A percentile compares a stretch with the other conserved stretches of the same genome.
These are phyloP conservation scores for Archips crataeganus DNA, from an alignment of 2,888 invertebrate genomes.

Conservation along the genomic window DNA sequence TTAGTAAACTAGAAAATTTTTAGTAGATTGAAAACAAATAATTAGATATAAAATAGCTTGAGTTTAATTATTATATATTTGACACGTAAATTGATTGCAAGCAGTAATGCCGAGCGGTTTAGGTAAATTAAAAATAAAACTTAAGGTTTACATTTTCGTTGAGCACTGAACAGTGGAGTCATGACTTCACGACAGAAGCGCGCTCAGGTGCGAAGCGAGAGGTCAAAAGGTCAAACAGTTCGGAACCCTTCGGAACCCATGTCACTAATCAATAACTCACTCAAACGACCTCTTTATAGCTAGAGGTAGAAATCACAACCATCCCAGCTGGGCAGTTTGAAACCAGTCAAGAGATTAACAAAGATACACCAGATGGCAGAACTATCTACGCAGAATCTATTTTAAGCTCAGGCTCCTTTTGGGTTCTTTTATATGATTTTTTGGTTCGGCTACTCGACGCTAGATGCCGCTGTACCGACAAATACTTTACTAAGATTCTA, in stretches of 20 bases:
- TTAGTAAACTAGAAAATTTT: too few relatives aligned
- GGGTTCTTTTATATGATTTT: not conserved
- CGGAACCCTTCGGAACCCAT: not conserved
- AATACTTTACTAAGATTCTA: not conserved
- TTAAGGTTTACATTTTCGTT: not conserved
- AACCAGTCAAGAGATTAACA: not conserved
- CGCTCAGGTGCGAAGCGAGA: not conserved
- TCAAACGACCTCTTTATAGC: conserved; percentile 19
- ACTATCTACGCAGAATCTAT: not conserved
- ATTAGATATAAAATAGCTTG: not conserved
- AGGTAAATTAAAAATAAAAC: not conserved
- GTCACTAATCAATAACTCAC: conserved; percentile 18
- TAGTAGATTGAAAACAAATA: too few relatives aligned
- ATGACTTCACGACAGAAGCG: not conserved
- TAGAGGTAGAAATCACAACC: not conserved
- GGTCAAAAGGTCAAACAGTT: conserved; percentile 11
- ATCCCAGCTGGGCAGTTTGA: not conserved
- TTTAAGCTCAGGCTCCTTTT: not conserved
- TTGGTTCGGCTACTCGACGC: conserved; percentile 36
- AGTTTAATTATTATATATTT: not conserved
- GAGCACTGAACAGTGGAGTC: not conserved
- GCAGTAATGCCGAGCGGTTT: not conserved
- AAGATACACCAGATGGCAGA: conserved; percentile 25
- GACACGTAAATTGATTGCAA: not conserved
- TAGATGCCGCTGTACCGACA: conserved; percentile 14